phyloP scores from a whole-genome alignment of 2,113 vertebrate genomes.

The Heterochromis multidens region DNA sequence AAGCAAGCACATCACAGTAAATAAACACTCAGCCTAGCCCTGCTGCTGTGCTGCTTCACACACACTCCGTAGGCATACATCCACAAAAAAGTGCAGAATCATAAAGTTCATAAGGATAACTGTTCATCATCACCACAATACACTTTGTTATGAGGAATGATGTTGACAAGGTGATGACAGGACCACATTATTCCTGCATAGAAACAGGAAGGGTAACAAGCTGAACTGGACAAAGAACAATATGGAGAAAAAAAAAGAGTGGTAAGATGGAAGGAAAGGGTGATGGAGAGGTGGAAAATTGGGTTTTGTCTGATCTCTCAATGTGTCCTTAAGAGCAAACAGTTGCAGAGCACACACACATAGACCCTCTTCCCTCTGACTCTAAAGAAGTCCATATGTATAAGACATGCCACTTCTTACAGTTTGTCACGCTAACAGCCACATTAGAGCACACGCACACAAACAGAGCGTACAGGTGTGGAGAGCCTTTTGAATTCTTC shows the following conservation, averaged over 20 bases:
- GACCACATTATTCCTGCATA: background rate
- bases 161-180: conserved; percentile 6
- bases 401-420: conserved; percentile 9
- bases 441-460: background rate
- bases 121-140: background rate
- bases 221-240: conserved; percentile 30
- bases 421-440: background rate
- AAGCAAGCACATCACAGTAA: background rate
- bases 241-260: background rate
- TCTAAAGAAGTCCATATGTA: conserved; percentile 48
- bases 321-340: conserved; percentile 24
- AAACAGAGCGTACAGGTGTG: conserved; percentile 15
- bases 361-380: background rate
- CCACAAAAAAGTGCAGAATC: background rate
- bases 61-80: background rate
- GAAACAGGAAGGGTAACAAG: conserved; percentile 15
- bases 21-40: background rate
- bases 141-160: background rate
- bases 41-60: background rate
- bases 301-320: conserved; percentile 38
- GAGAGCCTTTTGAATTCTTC: background rate
- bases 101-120: background rate
- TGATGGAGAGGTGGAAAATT: conserved; percentile 16
- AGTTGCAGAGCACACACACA: background rate
- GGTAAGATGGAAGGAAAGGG: background rate